Evolutionary conservation across 2,888 invertebrate species (phyloP).

Genomic region (Eledona agricola): DNA sequence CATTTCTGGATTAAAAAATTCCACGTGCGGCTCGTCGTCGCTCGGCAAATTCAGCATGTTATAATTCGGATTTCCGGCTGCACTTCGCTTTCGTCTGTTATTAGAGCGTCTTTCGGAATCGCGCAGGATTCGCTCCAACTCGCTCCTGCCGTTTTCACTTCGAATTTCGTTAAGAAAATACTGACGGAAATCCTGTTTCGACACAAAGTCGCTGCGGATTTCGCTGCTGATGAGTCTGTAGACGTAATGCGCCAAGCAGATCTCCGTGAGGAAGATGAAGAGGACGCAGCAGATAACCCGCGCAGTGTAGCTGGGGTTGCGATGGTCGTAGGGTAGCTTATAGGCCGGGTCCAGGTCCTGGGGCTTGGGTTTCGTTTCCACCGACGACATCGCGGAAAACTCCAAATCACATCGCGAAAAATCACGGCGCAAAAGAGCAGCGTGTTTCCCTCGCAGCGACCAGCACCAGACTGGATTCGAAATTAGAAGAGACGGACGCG

Average conservation of each 20-base stretch:
- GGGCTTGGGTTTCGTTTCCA: constrained; percentile 14
- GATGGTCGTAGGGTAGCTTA: constrained; percentile 17
- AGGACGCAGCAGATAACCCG: constrained; percentile 60
- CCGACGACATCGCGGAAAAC: constrained; percentile 22
- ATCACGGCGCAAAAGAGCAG: constrained; percentile 5
- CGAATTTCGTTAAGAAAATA: constrained; percentile 53
- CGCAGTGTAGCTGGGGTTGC: constrained; percentile 59
- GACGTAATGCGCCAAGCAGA: constrained; percentile 59
- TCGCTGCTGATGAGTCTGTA: constrained; percentile 59
- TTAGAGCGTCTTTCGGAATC: constrained; percentile 2
- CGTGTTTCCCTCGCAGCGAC: constrained; percentile 10
- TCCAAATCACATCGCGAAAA: constrained; percentile 25
- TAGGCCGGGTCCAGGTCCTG: constrained; percentile 5
- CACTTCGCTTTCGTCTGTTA: constrained; percentile 33
- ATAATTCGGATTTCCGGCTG: constrained; percentile 46
- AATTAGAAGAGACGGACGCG: constrained; percentile 5
- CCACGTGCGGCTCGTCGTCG: constrained; percentile 68
- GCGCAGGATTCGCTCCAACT: constrained; percentile 51
- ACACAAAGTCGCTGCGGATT: constrained; percentile 56
- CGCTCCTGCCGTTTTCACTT: constrained; percentile 50
- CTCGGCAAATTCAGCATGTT: constrained; percentile 52
- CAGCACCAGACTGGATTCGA: constrained; percentile 10
- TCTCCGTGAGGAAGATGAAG: constrained; percentile 59
- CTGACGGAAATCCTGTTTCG: constrained; percentile 53
- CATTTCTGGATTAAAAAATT: constrained; percentile 78